Base-by-base conservation (phyloP, 1,140 invertebrate genomes). In the Drosophila bocqueti region DNA sequence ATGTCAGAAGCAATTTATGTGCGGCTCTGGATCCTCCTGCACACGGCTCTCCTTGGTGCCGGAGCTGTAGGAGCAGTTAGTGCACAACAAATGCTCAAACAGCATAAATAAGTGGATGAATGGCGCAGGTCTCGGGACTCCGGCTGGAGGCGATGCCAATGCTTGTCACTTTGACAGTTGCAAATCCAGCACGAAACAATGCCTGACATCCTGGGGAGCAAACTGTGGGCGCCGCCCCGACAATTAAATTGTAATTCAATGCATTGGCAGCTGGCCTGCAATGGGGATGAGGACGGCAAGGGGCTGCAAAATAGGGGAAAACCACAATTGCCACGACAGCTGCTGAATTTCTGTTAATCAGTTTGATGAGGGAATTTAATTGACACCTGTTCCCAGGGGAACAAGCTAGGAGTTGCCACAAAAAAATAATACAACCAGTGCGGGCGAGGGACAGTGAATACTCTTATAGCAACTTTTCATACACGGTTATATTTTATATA, bases 1-100 rank as follows among this genome's bases (percentile, higher is more conserved):
- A 81, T 89, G 84, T 81, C 85, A 90, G 72, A 90, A 84, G 84
- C 85, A 89, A 89, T 89, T 90, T 90, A 90, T 89, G 58, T 66
- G 74, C 52, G 68, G 65, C 75, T 49, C 34, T 54, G 49, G 45
- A 54, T 47, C 46, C 69, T 49, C 46, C 69, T 49, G 76, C 83
- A 87, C 63, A 60, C 42, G 49, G 61, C 45, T 67, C n/a, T 8
- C 61, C 26, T 45, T 43, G 40, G 36, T 21, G 43, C 40, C 13
- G 15, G 21, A 9, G 50, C 60, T 42, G 29, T 26, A 47, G 42
- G 60, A 54, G 46, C 55, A 77, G 62, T 78, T 78, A 77, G 79
- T 81, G 79, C 79, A 77, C 65, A 84, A 73, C 81, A 84, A 83
- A 77, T 84, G 81, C 81, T 77, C 84, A 90, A 87, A 90, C 68